Percentiles rank a stretch among this genome's conserved stretches.
These are phyloP conservation scores for Oryzias javanicus DNA, from an alignment of 2,113 vertebrate genomes.

Conservation along the genomic window DNA sequence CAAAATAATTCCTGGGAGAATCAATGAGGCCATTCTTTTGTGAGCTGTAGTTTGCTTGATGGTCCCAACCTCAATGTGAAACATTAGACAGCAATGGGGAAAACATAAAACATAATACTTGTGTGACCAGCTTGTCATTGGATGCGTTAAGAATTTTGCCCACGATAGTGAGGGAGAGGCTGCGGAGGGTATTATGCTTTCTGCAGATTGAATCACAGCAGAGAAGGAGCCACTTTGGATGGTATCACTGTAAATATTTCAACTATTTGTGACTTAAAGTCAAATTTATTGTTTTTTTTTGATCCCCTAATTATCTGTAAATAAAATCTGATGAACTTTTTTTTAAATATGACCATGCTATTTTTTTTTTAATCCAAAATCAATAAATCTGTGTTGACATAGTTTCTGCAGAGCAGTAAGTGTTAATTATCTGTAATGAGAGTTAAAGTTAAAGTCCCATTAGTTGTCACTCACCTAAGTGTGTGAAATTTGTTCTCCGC, in stretches of 20 bases:
- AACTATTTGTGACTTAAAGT: conserved; percentile 18
- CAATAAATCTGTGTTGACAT: too few species aligned
- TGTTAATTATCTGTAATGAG: too few species aligned
- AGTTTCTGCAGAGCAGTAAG: too few species aligned
- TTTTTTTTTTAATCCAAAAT: too few species aligned
- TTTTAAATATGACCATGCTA: too few species aligned
- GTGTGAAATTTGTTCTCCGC: too few species aligned
- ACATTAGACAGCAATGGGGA: conserved; percentile 83
- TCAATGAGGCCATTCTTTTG: conserved; percentile 83
- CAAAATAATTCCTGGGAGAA: conserved; percentile 83
- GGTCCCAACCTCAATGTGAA: conserved; percentile 81
- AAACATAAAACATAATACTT: conserved; percentile 86
- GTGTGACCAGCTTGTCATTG: conserved; percentile 84
- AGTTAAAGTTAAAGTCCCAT: too few species aligned
- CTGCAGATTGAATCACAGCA: conserved; percentile 48
- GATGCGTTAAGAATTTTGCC: conserved; percentile 76
- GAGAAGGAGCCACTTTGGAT: conserved; percentile 33
- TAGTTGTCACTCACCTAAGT: too few species aligned
- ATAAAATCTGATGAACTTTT: neutral
- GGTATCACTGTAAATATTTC: conserved; percentile 55
- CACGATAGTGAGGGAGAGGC: conserved; percentile 69
- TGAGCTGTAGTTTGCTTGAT: conserved; percentile 77
- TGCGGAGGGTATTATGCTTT: conserved; percentile 42
- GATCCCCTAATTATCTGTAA: neutral
- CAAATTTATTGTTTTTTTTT: conserved; percentile 19